Percentiles rank a stretch among this genome's conserved stretches.
Conservation (phyloP, 2,113 vertebrate genomes). For the Okapia johnstoni region DNA sequence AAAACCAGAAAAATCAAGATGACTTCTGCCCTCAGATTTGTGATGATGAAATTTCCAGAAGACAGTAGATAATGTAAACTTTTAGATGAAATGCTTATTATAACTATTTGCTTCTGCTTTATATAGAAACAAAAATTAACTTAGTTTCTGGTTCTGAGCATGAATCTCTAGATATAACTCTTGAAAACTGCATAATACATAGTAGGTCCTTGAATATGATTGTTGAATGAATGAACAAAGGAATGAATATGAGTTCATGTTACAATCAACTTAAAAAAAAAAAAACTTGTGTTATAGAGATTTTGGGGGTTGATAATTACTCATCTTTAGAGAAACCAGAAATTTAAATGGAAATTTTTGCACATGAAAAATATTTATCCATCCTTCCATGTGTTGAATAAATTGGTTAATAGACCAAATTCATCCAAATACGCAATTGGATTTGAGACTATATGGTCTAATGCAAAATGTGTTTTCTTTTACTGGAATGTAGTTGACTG, state of each 20-base stretch:
- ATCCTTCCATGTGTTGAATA: not conserved
- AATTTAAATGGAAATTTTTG: not conserved
- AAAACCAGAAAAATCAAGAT: not conserved
- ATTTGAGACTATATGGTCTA: not conserved
- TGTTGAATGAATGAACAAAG: not conserved
- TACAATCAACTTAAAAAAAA: slow-evolving; percentile 24
- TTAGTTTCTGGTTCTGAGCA: not conserved
- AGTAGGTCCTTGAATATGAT: not conserved
- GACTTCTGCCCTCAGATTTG: not conserved
- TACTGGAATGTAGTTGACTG: not conserved
- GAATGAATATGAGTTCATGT: not conserved
- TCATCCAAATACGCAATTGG: not conserved
- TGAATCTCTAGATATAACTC: not conserved
- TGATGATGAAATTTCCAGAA: slow-evolving; percentile 6
- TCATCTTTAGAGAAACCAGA: slow-evolving; percentile 13
- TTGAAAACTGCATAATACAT: not conserved
- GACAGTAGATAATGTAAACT: not conserved
- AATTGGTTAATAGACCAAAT: not conserved
- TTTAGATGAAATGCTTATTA: not conserved
- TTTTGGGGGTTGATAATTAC: not conserved
- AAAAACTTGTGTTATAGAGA: not conserved
- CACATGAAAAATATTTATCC: not conserved
- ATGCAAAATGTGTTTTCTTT: not conserved
- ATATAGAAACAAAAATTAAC: not conserved
- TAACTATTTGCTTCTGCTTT: not conserved